These are phyloP conservation scores for Gymnothorax javanicus DNA, from an alignment of 2,797 vertebrate genomes.

Conservation along the genomic window DNA sequence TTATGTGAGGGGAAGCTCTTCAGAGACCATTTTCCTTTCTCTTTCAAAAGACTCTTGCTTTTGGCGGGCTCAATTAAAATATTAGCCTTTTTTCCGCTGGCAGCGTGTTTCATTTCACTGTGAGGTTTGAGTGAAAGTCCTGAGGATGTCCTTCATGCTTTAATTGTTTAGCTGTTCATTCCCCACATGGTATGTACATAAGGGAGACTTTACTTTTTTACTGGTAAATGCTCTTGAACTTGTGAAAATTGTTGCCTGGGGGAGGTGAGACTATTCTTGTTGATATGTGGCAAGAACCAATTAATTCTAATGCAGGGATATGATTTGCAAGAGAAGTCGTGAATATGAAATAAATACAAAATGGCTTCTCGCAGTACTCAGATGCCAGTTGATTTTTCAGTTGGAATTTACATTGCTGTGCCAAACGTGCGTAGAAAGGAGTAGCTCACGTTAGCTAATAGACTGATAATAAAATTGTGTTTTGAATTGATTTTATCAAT, in stretches of 20 bases:
- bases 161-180: constrained; percentile 58
- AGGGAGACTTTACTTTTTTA: neutral
- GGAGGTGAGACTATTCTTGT: neutral
- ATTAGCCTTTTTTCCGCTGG: constrained; percentile 62
- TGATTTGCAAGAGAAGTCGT: neutral
- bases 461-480: neutral
- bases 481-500: neutral
- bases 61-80: constrained; percentile 59
- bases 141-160: constrained; percentile 64
- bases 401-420: neutral
- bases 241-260: neutral
- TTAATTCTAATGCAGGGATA: neutral
- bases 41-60: constrained; percentile 43
- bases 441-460: neutral
- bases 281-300: neutral
- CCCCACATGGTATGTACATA: constrained; percentile 55
- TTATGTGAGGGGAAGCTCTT: constrained; percentile 52
- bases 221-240: neutral
- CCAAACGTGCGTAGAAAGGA: neutral
- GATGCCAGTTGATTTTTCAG: neutral
- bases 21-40: constrained; percentile 42
- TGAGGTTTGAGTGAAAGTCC: constrained; percentile 67
- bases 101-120: constrained; percentile 58
- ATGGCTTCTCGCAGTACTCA: neutral
- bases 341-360: neutral